These are phyloP conservation scores for Pterostichus niger DNA, from an alignment of 2,888 invertebrate species.

Conservation along the genomic window DNA sequence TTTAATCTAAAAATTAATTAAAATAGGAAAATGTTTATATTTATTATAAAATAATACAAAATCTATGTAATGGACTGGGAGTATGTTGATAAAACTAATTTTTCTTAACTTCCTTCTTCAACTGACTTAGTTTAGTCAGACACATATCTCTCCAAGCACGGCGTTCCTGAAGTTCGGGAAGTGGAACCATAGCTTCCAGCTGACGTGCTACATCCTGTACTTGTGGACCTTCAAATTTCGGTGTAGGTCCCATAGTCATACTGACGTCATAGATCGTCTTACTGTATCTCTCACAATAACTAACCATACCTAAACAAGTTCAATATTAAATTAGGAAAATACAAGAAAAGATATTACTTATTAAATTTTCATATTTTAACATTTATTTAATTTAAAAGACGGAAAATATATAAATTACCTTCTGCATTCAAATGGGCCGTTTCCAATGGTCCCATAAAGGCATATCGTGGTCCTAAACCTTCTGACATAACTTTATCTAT, in stretches of 20 bases:
- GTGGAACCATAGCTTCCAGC: slow-evolving; percentile 85
- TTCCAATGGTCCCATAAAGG: slow-evolving; percentile 96
- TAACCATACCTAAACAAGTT: slow-evolving; percentile 78
- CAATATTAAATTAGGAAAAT: not conserved
- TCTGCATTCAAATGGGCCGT: slow-evolving; percentile 97
- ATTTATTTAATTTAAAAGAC: too few species aligned
- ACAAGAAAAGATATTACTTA: too few species aligned
- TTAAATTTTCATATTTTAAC: too few species aligned
- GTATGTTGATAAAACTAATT: not conserved
- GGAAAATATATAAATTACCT: slow-evolving; percentile 78
- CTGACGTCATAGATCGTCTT: slow-evolving; percentile 83
- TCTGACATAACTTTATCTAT: slow-evolving; percentile 96
- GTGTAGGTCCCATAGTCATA: slow-evolving; percentile 86
- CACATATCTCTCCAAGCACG: slow-evolving; percentile 91
- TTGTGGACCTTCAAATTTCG: slow-evolving; percentile 85
- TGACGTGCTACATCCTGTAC: slow-evolving; percentile 86
- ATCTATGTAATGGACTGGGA: not conserved
- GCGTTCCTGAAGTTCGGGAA: slow-evolving; percentile 86
- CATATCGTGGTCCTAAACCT: slow-evolving; percentile 96
- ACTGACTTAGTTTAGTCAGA: slow-evolving; percentile 87
- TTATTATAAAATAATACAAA: not conserved
- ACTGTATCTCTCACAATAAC: slow-evolving; percentile 82
- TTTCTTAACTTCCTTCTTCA: slow-evolving; percentile 80
- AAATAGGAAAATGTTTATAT: too few species aligned
- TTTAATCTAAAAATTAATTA: too few species aligned